phyloP scores from a whole-genome alignment of 2,797 vertebrate genomes.

The Centropyge bicolor region DNA sequence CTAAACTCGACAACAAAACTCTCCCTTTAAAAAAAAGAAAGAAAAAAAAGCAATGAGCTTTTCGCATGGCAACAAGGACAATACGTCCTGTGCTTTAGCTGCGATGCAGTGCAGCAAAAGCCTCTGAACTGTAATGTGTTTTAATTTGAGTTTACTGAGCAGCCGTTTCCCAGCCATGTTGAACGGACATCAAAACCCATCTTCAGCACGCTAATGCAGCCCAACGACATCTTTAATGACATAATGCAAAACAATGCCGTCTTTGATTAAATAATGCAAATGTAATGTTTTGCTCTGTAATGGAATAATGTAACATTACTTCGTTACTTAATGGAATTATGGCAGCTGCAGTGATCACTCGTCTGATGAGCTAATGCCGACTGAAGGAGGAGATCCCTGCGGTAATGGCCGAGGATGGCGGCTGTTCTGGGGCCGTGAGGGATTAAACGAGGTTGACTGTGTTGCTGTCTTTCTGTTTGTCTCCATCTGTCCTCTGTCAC shows the following conservation, averaged over 20 bases:
- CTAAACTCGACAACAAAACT: conserved; percentile 40
- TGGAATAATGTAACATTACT: conserved; percentile 80
- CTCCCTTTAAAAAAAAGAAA: neutral
- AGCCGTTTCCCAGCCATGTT: conserved; percentile 60
- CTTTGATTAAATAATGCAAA: conserved; percentile 82
- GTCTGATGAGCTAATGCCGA: conserved; percentile 73
- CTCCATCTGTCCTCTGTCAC: conserved; percentile 54
- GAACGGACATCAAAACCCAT: conserved; percentile 67
- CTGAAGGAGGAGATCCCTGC: conserved; percentile 58
- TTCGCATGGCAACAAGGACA: conserved; percentile 30
- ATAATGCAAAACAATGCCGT: conserved; percentile 77
- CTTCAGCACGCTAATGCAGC: conserved; percentile 69
- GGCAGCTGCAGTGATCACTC: conserved; percentile 70
- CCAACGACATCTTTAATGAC: conserved; percentile 76
- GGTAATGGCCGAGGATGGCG: conserved; percentile 61
- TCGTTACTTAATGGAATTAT: conserved; percentile 73
- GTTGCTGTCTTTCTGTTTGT: conserved; percentile 41
- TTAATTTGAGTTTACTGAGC: conserved; percentile 67
- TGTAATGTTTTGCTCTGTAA: conserved; percentile 74
- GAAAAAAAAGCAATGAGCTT: neutral
- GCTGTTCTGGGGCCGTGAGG: conserved; percentile 33
- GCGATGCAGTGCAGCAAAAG: conserved; percentile 31
- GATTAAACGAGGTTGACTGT: conserved; percentile 45
- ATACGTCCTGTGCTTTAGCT: conserved; percentile 14
- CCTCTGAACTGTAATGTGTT: conserved; percentile 54